Evolutionary conservation across 1,140 invertebrate species (phyloP), one percentile per base, ranked within the genome.

Genomic region (Caenorhabditis tropicalis): DNA sequence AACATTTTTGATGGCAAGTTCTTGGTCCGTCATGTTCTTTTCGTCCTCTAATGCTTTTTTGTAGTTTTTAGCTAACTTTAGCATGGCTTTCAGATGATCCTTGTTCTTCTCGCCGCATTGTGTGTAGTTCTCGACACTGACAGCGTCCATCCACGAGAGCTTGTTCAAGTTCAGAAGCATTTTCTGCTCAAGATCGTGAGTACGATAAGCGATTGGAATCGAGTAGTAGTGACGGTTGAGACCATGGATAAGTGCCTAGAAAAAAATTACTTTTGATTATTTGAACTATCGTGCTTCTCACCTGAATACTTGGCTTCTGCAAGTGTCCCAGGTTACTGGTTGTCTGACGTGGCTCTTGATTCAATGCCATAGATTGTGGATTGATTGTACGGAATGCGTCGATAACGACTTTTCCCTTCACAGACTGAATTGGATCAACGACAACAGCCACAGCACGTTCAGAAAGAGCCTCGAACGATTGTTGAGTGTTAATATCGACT

Each of bases 11-110:
- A 99, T 99, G 19, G 97, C 98, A 91, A 99, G 93, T 91, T 99
- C 97, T 92, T 99, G 97, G 0, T 96, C 95, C n/a, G 97, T 99
- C 96, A 99, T 98, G 91, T 98, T 98, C 91, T 99, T 97, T 92
- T 99, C 98, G 89, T 99, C 98, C 93, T 99, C 98, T 56, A 99
- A 92, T 51, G 97, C 95, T 93, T 99, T 99, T 91, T 98, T 98
- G 91, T 99, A 99, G 91, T 97, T 96, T 91, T 98, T 99, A 7
- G 98, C 97, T 85, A 99, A 92, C 82, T 98, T 96, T 29, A 99
- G 92, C 96, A 99, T 99, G 89, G 97, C 96, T 85, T 95, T 94
- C 0, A 99, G 96, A 83, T 96, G 97, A 79, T 94, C 95, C 92
- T 99, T 92, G 89, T 94, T 94, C 2, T 95, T 93, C 84, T 94